Evolutionary conservation across 2,797 vertebrate species (phyloP).

Genomic region (Gallinago stenura): DNA sequence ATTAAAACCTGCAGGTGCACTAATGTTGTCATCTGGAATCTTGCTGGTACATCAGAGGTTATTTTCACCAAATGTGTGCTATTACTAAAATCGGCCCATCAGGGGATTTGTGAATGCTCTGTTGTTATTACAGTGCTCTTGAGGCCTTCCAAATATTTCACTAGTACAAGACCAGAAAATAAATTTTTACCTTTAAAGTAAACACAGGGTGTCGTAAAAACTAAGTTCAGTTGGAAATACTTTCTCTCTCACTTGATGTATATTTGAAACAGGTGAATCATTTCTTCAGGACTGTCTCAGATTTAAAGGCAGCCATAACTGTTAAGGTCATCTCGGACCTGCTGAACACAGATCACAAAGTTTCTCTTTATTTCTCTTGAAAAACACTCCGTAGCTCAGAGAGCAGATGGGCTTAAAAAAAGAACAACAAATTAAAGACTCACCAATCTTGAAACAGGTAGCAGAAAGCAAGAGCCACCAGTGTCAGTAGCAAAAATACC

Average conservation of each 20-base stretch:
- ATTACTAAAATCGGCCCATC: background rate
- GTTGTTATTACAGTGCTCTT: background rate
- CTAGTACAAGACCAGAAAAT: conserved; percentile 4
- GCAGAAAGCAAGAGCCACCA: background rate
- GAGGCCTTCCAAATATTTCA: conserved; percentile 5
- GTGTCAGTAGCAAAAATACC: background rate
- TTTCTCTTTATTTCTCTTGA: background rate
- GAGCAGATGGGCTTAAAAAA: background rate
- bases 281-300: background rate
- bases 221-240: background rate
- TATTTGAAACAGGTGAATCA: background rate
- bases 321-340: background rate
- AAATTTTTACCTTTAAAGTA: conserved; percentile 18
- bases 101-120: background rate
- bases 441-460: background rate
- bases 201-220: background rate
- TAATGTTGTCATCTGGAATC: conserved; percentile 34
- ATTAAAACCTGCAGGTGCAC: conserved; percentile 67
- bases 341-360: background rate
- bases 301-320: background rate
- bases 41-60: conserved; percentile 6
- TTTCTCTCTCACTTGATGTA: background rate
- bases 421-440: background rate
- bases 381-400: background rate
- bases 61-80: background rate